These are phyloP conservation scores for Rhopalosiphum padi DNA, from an alignment of 1,140 invertebrate genomes.

Conservation along the genomic window DNA sequence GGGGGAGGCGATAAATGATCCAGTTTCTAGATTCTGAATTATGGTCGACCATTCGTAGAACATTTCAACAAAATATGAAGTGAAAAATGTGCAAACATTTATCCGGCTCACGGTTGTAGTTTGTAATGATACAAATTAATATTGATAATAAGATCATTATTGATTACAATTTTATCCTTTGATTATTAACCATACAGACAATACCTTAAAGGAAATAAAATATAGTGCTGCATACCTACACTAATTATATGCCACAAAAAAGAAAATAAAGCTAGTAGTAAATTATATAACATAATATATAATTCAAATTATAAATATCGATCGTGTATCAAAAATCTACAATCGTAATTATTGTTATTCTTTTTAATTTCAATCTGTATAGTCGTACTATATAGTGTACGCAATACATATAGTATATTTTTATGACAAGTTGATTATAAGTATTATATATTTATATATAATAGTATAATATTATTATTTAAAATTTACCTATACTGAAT, in stretches of 20 bases:
- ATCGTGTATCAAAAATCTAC: neutral
- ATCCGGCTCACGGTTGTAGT: neutral
- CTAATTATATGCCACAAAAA: neutral
- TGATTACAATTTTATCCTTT: neutral
- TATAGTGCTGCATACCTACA: neutral
- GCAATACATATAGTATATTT: neutral
- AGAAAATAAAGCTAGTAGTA: neutral
- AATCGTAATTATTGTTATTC: too few relatives aligned
- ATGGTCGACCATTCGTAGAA: neutral
- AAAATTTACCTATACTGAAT: neutral
- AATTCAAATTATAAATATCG: too few relatives aligned
- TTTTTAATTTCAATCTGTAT: too few relatives aligned
- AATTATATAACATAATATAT: neutral
- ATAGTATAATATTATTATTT: neutral
- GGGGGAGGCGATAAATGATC: neutral
- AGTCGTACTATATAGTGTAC: too few relatives aligned
- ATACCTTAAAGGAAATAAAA: neutral
- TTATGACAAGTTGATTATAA: neutral
- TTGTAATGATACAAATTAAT: neutral
- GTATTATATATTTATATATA: neutral
- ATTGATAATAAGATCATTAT: neutral
- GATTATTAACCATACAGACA: neutral
- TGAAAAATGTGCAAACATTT: neutral
- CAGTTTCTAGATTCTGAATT: neutral
- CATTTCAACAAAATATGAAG: neutral